Evolutionary conservation across 2,797 vertebrate species (phyloP).

Genomic region (Poeciliopsis infans): DNA sequence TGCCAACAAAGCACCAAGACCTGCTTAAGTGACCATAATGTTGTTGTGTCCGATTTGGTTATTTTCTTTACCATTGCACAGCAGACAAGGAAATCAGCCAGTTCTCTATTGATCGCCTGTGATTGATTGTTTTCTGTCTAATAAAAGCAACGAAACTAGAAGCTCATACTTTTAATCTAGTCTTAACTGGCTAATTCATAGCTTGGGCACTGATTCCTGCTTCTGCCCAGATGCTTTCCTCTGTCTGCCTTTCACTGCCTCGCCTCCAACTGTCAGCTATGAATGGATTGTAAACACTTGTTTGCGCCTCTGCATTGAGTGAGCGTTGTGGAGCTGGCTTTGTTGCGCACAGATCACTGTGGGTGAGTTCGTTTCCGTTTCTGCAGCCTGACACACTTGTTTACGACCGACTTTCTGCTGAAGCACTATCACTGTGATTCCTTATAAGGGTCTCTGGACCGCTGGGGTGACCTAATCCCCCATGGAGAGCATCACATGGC

Average conservation of each 20-base stretch:
- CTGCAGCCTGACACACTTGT: constrained; percentile 59
- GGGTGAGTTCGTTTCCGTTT: constrained; percentile 21
- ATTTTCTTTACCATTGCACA: neutral
- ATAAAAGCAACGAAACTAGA: too few species aligned
- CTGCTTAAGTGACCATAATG: neutral
- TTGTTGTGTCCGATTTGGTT: neutral
- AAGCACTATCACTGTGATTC: constrained; percentile 58
- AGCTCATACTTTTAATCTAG: neutral
- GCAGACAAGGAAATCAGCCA: neutral
- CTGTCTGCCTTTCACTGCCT: constrained; percentile 7
- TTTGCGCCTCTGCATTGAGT: neutral
- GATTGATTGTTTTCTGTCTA: neutral
- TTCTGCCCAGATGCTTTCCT: constrained; percentile 13
- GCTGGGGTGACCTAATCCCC: constrained; percentile 75
- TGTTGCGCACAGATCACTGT: constrained; percentile 33
- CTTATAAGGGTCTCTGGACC: constrained; percentile 76
- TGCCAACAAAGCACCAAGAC: neutral
- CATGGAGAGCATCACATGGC: constrained; percentile 72
- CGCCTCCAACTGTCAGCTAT: constrained; percentile 9
- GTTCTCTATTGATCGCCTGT: neutral
- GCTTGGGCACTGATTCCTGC: constrained; percentile 1
- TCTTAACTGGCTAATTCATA: constrained; percentile 4
- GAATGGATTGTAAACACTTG: constrained; percentile 28
- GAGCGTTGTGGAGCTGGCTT: constrained; percentile 25
- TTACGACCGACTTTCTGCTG: constrained; percentile 58